Evolutionary conservation across 1,140 invertebrate genomes (phyloP).

Genomic region (Brachionus paranguensis): DNA sequence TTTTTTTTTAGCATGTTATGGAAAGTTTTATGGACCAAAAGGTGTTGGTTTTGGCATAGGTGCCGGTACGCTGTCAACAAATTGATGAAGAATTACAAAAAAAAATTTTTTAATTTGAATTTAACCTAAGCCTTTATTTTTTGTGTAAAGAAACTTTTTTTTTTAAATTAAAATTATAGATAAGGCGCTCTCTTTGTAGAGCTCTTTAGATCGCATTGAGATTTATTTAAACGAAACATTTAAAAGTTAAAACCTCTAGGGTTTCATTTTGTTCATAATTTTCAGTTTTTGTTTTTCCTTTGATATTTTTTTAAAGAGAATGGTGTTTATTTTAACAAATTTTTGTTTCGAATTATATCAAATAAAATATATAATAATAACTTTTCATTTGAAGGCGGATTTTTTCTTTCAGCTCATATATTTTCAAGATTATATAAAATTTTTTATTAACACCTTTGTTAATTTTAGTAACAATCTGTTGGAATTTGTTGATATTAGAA

Average conservation of each 20-base stretch:
- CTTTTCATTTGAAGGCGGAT: neutral
- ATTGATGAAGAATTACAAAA: neutral
- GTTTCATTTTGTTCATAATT: neutral
- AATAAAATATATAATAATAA: neutral
- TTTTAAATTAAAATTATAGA: neutral
- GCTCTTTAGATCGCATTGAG: neutral
- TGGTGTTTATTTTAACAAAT: neutral
- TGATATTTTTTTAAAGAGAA: neutral
- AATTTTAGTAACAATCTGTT: too few relatives aligned
- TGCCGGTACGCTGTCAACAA: slow-evolving; percentile 19
- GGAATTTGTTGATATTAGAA: too few relatives aligned
- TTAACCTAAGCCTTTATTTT: neutral
- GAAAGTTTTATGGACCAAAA: slow-evolving; percentile 82
- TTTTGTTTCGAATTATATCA: neutral
- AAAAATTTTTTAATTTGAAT: neutral
- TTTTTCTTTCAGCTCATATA: too few relatives aligned
- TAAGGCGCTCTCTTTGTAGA: neutral
- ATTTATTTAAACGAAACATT: neutral
- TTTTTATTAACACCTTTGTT: too few relatives aligned
- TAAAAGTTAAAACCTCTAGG: neutral
- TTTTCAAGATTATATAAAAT: too few relatives aligned
- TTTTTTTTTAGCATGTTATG: slow-evolving; percentile 66
- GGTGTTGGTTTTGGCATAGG: slow-evolving; percentile 81
- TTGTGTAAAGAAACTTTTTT: neutral
- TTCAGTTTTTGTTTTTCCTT: neutral